Percentiles rank a stretch among this genome's conserved stretches.
phyloP scores from a whole-genome alignment of 2,888 invertebrate genomes.

The Branchipolynoe longqiensis region DNA sequence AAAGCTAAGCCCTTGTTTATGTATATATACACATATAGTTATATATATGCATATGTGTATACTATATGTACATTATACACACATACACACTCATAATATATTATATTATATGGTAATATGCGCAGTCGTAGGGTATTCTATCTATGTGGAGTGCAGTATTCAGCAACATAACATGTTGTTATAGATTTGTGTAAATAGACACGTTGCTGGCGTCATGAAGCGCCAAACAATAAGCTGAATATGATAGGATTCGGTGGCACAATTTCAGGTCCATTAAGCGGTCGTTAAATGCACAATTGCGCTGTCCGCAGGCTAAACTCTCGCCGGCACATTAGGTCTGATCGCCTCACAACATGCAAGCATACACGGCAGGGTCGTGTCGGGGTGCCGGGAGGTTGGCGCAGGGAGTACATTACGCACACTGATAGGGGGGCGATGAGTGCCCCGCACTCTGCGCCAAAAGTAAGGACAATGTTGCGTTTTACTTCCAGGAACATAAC shows the following conservation, averaged over 20 bases:
- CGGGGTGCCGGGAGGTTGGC: background rate
- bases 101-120: background rate
- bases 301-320: constrained; percentile 8
- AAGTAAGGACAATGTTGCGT: too few species aligned
- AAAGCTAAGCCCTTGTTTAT: background rate
- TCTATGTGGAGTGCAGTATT: background rate
- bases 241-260: constrained; percentile 33
- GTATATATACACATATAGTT: too few species aligned
- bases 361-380: constrained; percentile 22
- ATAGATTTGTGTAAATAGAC: background rate
- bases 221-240: constrained; percentile 13
- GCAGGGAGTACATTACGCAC: constrained; percentile 20
- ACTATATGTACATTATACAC: too few species aligned
- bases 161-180: background rate
- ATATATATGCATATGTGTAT: too few species aligned
- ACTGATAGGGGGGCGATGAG: constrained; percentile 15
- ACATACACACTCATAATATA: background rate
- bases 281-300: constrained; percentile 34
- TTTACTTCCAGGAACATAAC: too few species aligned
- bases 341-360: constrained; percentile 41
- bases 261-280: constrained; percentile 37
- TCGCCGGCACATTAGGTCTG: background rate
- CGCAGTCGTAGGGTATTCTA: background rate
- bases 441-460: constrained; percentile 1
- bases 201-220: background rate